Percentiles rank a stretch among this genome's conserved stretches.
phyloP scores from a whole-genome alignment of 2,888 invertebrate species.

The Rosalia funebris region DNA sequence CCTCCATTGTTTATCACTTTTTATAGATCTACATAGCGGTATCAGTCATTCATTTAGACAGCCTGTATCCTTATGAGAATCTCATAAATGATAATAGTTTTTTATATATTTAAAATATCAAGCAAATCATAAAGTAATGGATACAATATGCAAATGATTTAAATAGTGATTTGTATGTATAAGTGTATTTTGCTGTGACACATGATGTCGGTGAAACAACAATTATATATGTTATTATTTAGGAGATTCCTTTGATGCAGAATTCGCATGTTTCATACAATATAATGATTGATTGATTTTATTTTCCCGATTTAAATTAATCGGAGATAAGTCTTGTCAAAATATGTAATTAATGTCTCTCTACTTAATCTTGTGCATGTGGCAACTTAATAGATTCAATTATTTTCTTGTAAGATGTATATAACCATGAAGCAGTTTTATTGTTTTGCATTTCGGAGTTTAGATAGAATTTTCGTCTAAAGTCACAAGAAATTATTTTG shows the following conservation, averaged over 20 bases:
- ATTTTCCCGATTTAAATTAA: neutral
- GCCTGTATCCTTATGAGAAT: too few species aligned
- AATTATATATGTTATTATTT: too few species aligned
- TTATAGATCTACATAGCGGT: too few species aligned
- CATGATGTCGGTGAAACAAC: too few species aligned
- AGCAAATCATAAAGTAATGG: too few species aligned
- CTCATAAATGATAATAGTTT: too few species aligned
- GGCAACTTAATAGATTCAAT: neutral
- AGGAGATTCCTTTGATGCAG: too few species aligned
- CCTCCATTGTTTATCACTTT: neutral
- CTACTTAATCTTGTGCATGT: neutral
- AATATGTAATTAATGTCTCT: neutral
- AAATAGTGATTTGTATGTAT: too few species aligned
- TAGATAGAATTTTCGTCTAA: neutral
- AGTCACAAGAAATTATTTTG: constrained; percentile 6
- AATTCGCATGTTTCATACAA: neutral
- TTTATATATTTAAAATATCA: too few species aligned
- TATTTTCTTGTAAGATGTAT: neutral
- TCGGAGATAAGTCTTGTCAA: neutral
- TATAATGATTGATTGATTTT: neutral
- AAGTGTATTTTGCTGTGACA: too few species aligned
- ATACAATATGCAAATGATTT: too few species aligned
- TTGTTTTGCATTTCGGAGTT: neutral
- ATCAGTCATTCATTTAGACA: too few species aligned
- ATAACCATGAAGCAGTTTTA: neutral